Percentiles rank a stretch among this genome's conserved stretches.
Evolutionary conservation across 2,888 invertebrate species (phyloP).

Genomic region (Colostygia pectinataria): DNA sequence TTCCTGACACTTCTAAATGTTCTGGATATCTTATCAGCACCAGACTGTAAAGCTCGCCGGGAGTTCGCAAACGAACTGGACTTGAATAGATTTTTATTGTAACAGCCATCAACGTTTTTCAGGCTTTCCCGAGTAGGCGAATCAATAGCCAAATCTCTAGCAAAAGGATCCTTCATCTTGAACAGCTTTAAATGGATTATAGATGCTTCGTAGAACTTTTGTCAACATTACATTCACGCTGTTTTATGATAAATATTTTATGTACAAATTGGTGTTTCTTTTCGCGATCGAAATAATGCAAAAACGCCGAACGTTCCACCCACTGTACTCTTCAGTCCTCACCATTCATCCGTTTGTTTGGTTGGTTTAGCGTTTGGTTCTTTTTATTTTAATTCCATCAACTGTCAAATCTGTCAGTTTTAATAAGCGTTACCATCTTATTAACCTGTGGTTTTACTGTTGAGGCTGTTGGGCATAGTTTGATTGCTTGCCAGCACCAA

Average conservation of each 20-base stretch:
- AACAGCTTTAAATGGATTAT: background rate
- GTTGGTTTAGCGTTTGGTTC: too few relatives aligned
- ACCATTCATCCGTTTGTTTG: too few relatives aligned
- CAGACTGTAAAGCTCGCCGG: constrained; percentile 84
- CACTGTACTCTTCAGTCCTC: too few relatives aligned
- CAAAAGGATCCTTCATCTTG: constrained; percentile 73
- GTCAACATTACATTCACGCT: constrained; percentile 2
- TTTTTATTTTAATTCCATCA: too few relatives aligned
- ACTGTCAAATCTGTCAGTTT: too few relatives aligned
- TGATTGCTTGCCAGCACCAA: too few relatives aligned
- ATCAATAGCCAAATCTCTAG: constrained; percentile 69
- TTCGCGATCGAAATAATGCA: too few relatives aligned
- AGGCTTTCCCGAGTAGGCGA: constrained; percentile 70
- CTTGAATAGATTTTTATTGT: constrained; percentile 71
- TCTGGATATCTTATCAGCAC: constrained; percentile 86
- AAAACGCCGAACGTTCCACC: too few relatives aligned
- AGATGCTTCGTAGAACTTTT: constrained; percentile 1
- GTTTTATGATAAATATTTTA: constrained; percentile 11
- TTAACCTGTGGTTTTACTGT: too few relatives aligned
- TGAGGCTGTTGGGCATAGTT: too few relatives aligned
- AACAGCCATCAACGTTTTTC: constrained; percentile 72
- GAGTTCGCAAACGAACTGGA: constrained; percentile 83
- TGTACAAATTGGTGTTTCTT: too few relatives aligned
- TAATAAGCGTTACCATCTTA: too few relatives aligned
- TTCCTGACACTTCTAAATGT: constrained; percentile 86